These are phyloP conservation scores for Mimas tiliae DNA, from an alignment of 2,888 invertebrate genomes.

Conservation along the genomic window DNA sequence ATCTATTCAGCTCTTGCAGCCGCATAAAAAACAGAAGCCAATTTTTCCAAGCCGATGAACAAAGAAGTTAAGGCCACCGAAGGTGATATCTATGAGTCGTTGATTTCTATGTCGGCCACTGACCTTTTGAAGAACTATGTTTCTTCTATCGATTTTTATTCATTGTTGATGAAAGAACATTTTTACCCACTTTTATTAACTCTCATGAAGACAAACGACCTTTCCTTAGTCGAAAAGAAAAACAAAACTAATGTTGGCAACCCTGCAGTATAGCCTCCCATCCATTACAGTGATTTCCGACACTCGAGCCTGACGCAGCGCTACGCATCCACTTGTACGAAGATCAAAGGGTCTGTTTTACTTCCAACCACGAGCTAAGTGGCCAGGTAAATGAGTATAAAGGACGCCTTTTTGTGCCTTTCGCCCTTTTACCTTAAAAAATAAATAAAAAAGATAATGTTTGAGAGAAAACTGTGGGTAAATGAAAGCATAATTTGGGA, in stretches of 20 bases:
- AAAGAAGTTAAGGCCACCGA: no score
- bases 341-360: constrained; percentile 59
- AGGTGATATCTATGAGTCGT: no score
- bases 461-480: constrained; percentile 22
- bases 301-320: constrained; percentile 59
- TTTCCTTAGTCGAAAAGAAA: not conserved
- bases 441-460: constrained; percentile 23
- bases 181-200: no score
- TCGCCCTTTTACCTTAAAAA: constrained; percentile 8
- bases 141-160: no score
- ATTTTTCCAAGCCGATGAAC: no score
- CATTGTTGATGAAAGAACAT: no score
- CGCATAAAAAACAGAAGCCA: not conserved
- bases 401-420: constrained; percentile 31
- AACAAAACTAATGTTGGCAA: not conserved
- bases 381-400: constrained; percentile 42
- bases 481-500: constrained; percentile 13
- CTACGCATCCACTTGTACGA: constrained; percentile 53
- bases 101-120: no score
- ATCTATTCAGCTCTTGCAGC: no score
- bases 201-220: no score
- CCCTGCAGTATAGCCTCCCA: constrained; percentile 43
- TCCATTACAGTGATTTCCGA: constrained; percentile 74
- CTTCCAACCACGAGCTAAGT: constrained; percentile 36
- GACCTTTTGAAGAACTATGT: no score